These are phyloP conservation scores for Troides helena DNA, from an alignment of 2,888 invertebrate genomes.

Conservation along the genomic window DNA sequence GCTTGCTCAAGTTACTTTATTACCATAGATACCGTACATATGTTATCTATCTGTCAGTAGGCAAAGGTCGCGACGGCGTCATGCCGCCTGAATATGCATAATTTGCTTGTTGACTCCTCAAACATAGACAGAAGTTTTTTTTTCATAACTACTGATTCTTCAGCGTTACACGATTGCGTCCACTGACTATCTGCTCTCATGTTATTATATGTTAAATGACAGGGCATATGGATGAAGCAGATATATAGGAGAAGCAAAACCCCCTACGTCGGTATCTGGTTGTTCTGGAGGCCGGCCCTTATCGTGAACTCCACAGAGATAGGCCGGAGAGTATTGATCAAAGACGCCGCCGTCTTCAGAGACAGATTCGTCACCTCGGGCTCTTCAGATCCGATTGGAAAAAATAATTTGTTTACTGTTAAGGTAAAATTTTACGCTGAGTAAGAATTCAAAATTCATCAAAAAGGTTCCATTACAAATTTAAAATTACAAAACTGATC, in stretches of 20 bases:
- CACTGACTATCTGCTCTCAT: too few species aligned
- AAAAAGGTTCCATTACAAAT: not conserved
- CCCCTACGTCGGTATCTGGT: constrained; percentile 56
- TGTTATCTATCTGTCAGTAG: too few species aligned
- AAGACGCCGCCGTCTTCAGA: constrained; percentile 50
- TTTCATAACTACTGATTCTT: too few species aligned
- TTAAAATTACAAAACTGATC: not conserved
- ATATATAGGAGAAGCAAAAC: constrained; percentile 41
- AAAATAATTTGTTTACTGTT: constrained; percentile 46
- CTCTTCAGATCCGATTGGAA: constrained; percentile 44
- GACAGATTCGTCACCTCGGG: constrained; percentile 49
- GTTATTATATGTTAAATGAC: constrained; percentile 15
- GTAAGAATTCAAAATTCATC: not conserved
- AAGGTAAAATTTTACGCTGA: constrained; percentile 40
- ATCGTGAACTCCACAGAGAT: constrained; percentile 50
- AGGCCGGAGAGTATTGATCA: constrained; percentile 48
- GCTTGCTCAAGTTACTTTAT: too few species aligned
- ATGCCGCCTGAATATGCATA: too few species aligned
- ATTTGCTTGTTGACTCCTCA: too few species aligned
- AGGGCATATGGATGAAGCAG: constrained; percentile 48
- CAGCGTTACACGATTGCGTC: too few species aligned
- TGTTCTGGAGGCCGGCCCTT: constrained; percentile 54
- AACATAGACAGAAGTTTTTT: too few species aligned
- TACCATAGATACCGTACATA: too few species aligned
- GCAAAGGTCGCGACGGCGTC: too few species aligned